Percentiles rank a stretch among this genome's conserved stretches.
Evolutionary conservation across 2,888 invertebrate genomes (phyloP).

Genomic region (Nebria brevicollis): DNA sequence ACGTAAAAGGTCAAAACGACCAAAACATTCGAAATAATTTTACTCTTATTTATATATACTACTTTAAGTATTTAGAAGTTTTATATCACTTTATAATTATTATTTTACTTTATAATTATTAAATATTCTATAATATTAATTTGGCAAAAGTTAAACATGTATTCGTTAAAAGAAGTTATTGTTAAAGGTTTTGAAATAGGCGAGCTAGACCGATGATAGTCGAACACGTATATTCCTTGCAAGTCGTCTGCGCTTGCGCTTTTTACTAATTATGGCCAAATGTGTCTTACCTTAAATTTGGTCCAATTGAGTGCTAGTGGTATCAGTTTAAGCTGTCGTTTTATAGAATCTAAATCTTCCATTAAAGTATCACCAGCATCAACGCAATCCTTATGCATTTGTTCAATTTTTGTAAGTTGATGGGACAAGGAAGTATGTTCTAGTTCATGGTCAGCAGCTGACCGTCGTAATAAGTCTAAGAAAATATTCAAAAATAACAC

Average conservation of each 20-base stretch:
- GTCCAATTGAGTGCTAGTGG: slow-evolving; percentile 52
- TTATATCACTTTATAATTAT: no score
- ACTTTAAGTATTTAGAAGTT: no score
- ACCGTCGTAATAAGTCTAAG: slow-evolving; percentile 52
- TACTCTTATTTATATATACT: no score
- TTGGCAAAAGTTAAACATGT: no score
- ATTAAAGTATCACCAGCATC: slow-evolving; percentile 55
- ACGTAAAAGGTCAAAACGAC: no score
- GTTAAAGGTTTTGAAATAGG: background rate
- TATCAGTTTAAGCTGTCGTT: slow-evolving; percentile 52
- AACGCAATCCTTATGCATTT: slow-evolving; percentile 53
- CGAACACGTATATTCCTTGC: background rate
- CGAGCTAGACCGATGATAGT: background rate
- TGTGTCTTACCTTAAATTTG: slow-evolving; percentile 52
- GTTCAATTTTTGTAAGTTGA: slow-evolving; percentile 52
- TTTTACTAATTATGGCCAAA: background rate
- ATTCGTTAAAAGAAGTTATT: no score
- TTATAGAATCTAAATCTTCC: slow-evolving; percentile 55
- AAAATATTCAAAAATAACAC: slow-evolving; percentile 19
- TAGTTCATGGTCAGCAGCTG: slow-evolving; percentile 55
- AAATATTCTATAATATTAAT: no score
- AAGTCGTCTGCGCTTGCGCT: background rate
- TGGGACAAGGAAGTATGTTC: slow-evolving; percentile 53
- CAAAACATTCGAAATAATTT: no score
- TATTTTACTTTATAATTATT: no score